phyloP scores from a whole-genome alignment of 2,797 vertebrate genomes.

The Falco cherrug region DNA sequence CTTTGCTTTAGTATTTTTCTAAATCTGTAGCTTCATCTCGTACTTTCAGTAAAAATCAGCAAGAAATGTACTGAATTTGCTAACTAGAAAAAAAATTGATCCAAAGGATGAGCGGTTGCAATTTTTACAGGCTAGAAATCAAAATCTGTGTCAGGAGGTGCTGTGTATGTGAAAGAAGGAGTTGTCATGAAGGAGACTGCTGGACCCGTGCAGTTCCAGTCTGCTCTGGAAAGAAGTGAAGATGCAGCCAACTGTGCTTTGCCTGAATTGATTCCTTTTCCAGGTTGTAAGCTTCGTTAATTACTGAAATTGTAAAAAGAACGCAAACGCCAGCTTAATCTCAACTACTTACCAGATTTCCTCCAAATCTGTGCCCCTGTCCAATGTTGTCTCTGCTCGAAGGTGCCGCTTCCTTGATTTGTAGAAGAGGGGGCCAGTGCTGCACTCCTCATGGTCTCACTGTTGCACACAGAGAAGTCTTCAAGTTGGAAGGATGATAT shows the following conservation, averaged over 20 bases:
- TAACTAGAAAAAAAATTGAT: neutral
- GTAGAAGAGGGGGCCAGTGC: neutral
- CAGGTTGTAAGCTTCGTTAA: neutral
- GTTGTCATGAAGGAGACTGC: neutral
- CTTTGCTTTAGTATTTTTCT: neutral
- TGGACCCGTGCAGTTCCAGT: neutral
- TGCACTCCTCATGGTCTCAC: neutral
- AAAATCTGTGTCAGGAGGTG: conserved; percentile 17
- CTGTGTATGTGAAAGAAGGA: conserved; percentile 20
- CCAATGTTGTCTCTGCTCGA: neutral
- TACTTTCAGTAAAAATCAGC: neutral
- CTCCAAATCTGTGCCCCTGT: neutral
- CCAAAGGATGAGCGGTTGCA: neutral
- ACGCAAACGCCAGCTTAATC: neutral
- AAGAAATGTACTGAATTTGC: conserved; percentile 25
- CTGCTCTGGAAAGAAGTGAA: neutral
- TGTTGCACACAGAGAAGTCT: neutral
- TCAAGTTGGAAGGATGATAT: neutral
- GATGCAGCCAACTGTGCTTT: neutral
- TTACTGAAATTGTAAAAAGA: neutral
- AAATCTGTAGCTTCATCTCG: neutral
- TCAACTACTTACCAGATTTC: neutral
- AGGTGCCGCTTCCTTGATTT: neutral
- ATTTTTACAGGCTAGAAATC: neutral
- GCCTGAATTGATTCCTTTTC: neutral